Base-by-base conservation (phyloP, 2,797 vertebrate species). In the Pyrocephalus nanus region DNA sequence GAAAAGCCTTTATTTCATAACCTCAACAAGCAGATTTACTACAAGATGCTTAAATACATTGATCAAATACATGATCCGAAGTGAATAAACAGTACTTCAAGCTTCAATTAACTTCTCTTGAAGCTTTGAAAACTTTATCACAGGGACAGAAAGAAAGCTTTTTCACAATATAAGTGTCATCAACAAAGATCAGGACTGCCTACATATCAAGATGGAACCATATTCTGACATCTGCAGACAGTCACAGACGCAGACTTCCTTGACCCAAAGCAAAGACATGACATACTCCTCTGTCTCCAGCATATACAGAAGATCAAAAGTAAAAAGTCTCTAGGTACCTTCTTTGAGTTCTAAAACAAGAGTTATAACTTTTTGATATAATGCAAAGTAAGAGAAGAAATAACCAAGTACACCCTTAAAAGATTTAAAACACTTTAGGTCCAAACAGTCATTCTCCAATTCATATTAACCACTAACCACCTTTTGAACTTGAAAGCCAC, bases 401-500 rank as follows among this genome's bases (percentile, higher is more conserved):
- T 76, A 12, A 66, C 12, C 29, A 67, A 38, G 53, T n/a, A 43
- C 30, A 9, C 18, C 76, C 57, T 76, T 30, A 32, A 43, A 72
- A 81, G 32, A 84, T 60, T 48, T 75, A 4, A 51, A 91, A 62
- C 9, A 36, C 22, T 80, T 60, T 5, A 66, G n/a, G 38, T 75
- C 76, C 34, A 15, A 85, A 64, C 14, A 88, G 60, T 86, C 81
- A 42, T 43, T 91, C 29, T 60, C 29, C 42, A 92, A 16, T 60
- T 87, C 32, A 13, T 23, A 70, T 34, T 65, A 89, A 89, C 61
- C 58, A 92, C 82, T 72, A 88, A 62, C 76, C 58, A 92, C 74
- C 60, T 70, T 88, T 8, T 87, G 82, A 94, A 92, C 74, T 67
- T 80, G 80, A 96, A 95, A 96, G 43, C 58, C 69, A 57, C 78